Conservation (phyloP, 2,113 vertebrate genomes). For the Eurystomus gularis region DNA sequence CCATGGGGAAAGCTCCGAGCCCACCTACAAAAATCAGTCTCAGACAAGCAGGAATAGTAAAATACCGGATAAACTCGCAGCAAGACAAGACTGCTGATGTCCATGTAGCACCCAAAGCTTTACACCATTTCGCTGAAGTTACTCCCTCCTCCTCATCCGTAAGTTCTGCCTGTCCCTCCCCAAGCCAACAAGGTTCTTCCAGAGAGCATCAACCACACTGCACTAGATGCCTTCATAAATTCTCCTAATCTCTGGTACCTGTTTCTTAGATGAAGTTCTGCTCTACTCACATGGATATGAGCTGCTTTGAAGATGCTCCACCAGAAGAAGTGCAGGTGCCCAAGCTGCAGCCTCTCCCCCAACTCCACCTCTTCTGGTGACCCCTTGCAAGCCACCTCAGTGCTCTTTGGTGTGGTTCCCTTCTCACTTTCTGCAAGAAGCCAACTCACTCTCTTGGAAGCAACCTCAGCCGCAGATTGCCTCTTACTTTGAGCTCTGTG, state of each 20-base stretch:
- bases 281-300: rapidly evolving
- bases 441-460: background rate
- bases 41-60: background rate
- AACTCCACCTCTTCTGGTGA: rapidly evolving
- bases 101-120: background rate
- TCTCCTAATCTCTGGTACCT: background rate
- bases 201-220: background rate
- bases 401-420: background rate
- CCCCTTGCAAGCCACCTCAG: background rate
- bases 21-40: rapidly evolving
- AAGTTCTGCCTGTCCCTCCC: background rate
- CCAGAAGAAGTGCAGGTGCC: background rate
- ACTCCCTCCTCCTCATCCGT: background rate
- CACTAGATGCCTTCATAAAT: background rate
- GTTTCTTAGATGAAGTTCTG: background rate
- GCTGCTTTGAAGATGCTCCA: background rate
- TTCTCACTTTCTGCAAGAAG: background rate
- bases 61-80: background rate
- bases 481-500: background rate
- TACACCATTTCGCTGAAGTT: background rate
- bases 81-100: background rate
- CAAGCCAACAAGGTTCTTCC: background rate
- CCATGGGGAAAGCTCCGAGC: rapidly evolving
- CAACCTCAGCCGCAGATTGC: background rate
- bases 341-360: background rate